Base-by-base conservation (phyloP, 2,113 vertebrate genomes). In the Lepisosteus osseus region DNA sequence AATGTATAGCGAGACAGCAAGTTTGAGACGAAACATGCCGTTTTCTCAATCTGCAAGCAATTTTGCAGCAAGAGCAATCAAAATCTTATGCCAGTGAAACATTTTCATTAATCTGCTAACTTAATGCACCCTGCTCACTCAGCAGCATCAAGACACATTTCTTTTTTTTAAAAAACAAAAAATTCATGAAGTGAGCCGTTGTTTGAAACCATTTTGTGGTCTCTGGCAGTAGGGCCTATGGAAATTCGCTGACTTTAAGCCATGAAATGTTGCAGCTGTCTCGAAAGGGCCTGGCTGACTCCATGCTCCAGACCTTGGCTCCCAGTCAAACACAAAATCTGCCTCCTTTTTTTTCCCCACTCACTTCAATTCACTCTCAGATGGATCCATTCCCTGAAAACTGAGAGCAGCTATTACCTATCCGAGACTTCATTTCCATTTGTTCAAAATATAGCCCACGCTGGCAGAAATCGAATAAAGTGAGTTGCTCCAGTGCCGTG, bases 11-110 rank as follows among this genome's bases (percentile, higher is more conserved):
- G 87, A 94, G 90, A 90, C 91, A 93, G 93, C 88, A 88, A 88
- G 88, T 86, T 93, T 94, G 94, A 96, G 94, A 94, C 88, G 89
- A 95, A 95, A 96, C 92, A 94, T 90, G 90, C 93, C 94, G 90
- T 93, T 79, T 77, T 93, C 87, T 77, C 87, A 94, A 92, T 93
- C 94, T 95, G 94, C 89, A 93, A 95, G 93, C 92, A 94, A 95
- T 95, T 96, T 94, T 88, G 87, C 87, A 77, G 81, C 74, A 51
- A 76, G 86, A 86, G 90, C 92, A 91, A 93, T 91, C 92, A 93
- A 86, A 87, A 88, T 86, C 91, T 86, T 87, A 82, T 90, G 92
- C 93, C 91, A 93, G 90, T 76, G 82, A 93, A 93, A 91, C 89
- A 83, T 93, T 95, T 93, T 94, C 91, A 95, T 94, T 94, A 95